Evolutionary conservation across 2,113 vertebrate genomes (phyloP), one percentile per base, ranked within the genome.

Genomic region (Corythornis vintsioides): DNA sequence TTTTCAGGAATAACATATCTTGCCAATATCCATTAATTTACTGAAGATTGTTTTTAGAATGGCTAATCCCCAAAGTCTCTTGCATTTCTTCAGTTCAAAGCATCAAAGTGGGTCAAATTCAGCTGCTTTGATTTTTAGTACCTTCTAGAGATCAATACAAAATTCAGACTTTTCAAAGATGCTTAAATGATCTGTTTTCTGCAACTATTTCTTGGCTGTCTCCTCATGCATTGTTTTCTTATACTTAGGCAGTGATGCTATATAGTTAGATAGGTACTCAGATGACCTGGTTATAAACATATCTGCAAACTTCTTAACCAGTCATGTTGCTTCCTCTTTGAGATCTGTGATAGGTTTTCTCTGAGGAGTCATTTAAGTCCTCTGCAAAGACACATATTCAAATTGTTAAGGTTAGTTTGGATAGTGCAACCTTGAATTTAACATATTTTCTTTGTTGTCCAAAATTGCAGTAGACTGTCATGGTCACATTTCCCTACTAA

Each of bases 21-120:
- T 89, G 45, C 65, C 60, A 81, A 61, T 90, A 83, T 59, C n/a
- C 55, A 40, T 86, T 88, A 55, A 63, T 89, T 95, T 88, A 55
- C 35, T 88, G 21, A 61, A 33, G 67, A 18, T 59, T 83, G 42
- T 1, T 83, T 77, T 94, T 82, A 26, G 31, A 53, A 15, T 73
- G 43, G 8, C 45, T 73, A 0, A 65, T 93, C 45, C 35, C 55
- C 33, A 24, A 31, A 24, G 40, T 77, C 24, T 66, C 26, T 45
- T 86, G 50, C 38, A 73, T 88, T 93, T 83, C 83, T 48, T 65
- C n/a, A 57, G 20, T 86, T 67, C 11, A 14, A 25, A 65, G 19
- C 26, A 53, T 76, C 55, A 88, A 52, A 53, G 7, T 56, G 50
- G 22, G 64, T 61, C 80, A 83, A 86, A 73, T 76, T 66, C 48